Conservation (phyloP, 2,113 vertebrate species). For the Gasterosteus aculeatus region DNA sequence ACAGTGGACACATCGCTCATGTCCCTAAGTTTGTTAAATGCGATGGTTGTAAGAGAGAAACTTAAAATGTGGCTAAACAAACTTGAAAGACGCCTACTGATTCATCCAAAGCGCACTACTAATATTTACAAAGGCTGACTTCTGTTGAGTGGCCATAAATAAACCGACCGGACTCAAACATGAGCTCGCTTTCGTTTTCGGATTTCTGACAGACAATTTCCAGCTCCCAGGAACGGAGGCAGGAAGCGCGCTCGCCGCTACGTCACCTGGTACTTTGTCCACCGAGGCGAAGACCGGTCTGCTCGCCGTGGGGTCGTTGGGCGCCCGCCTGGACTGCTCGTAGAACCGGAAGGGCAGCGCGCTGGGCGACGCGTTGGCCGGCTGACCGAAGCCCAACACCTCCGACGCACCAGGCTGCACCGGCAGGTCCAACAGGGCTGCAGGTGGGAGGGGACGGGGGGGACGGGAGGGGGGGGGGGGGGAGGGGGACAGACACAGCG, state of each 20-base stretch:
- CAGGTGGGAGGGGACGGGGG: neutral
- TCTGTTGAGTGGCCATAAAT: neutral
- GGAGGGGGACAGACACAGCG: neutral
- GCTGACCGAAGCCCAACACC: slow-evolving; percentile 90
- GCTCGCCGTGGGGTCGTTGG: slow-evolving; percentile 88
- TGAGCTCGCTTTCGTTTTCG: neutral
- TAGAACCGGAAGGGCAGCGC: slow-evolving; percentile 97
- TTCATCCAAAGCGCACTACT: neutral
- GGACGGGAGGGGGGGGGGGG: neutral
- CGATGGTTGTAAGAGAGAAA: neutral
- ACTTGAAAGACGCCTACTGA: neutral
- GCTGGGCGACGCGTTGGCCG: slow-evolving; percentile 79
- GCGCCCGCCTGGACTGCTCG: slow-evolving; percentile 90
- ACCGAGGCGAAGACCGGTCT: slow-evolving; percentile 91
- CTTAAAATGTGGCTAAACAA: neutral
- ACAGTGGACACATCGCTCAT: slow-evolving; percentile 2
- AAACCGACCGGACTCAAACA: too few relatives aligned
- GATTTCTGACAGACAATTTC: too few relatives aligned
- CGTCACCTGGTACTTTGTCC: slow-evolving; percentile 97
- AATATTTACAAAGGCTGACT: neutral
- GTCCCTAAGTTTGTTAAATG: neutral
- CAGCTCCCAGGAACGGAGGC: too few relatives aligned
- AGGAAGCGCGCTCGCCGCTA: too few relatives aligned
- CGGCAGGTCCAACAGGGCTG: slow-evolving; percentile 69
- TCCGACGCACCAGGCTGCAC: slow-evolving; percentile 80